Percentiles rank a stretch among this genome's conserved stretches.
These are phyloP conservation scores for Temnothorax rugatulus DNA, from an alignment of 2,888 invertebrate species.

Conservation along the genomic window DNA sequence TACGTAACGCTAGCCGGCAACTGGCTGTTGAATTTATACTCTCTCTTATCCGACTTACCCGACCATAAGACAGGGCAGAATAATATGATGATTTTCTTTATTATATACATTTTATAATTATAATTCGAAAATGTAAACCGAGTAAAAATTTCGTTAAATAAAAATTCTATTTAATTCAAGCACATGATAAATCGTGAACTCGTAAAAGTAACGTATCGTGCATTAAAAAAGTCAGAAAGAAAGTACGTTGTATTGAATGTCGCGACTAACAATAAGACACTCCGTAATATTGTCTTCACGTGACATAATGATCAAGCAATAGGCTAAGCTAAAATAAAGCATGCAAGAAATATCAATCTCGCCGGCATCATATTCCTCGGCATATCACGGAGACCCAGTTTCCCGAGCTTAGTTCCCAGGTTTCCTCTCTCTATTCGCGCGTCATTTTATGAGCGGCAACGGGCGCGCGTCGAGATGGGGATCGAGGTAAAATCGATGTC, in stretches of 20 bases:
- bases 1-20: background rate
- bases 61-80: background rate
- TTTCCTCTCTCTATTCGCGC: conserved; percentile 53
- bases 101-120: background rate
- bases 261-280: background rate
- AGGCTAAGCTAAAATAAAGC: conserved; percentile 24
- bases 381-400: conserved; percentile 41
- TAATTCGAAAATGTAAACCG: background rate
- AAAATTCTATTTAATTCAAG: background rate
- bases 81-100: background rate
- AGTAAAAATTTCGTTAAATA: background rate
- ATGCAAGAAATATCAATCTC: conserved; percentile 50
- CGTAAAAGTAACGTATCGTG: background rate
- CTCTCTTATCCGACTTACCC: background rate
- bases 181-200: background rate
- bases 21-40: background rate
- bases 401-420: conserved; percentile 44
- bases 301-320: conserved; percentile 34
- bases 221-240: background rate
- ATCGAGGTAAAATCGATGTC: conserved; percentile 58
- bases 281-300: background rate
- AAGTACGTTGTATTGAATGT: background rate
- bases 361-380: conserved; percentile 36
- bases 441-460: conserved; percentile 50
- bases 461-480: conserved; percentile 41